Percentiles rank a stretch among this genome's conserved stretches.
Evolutionary conservation across 2,113 vertebrate species (phyloP).

Genomic region (Nothocercus nigrocapillus): DNA sequence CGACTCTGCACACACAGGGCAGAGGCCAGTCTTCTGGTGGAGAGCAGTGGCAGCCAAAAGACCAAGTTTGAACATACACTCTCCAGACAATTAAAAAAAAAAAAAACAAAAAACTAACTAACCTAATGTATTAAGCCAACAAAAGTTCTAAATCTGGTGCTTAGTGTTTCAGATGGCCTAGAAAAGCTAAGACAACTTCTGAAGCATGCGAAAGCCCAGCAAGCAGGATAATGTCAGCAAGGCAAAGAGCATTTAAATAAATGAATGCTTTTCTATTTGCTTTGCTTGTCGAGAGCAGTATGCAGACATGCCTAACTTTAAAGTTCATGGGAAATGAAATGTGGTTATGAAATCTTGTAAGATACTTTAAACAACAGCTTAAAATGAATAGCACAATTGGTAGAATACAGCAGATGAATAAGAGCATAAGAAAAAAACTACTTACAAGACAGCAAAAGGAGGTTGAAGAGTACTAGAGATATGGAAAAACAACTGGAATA

Average conservation of each 20-base stretch:
- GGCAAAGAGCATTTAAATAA: background rate
- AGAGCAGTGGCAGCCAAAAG: background rate
- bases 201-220: background rate
- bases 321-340: background rate
- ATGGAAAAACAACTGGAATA: background rate
- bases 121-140: background rate
- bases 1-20: background rate
- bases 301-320: background rate
- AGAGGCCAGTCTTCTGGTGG: background rate
- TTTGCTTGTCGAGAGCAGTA: background rate
- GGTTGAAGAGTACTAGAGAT: background rate
- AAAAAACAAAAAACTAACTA: background rate
- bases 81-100: background rate
- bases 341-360: background rate
- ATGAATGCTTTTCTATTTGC: background rate
- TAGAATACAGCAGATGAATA: background rate
- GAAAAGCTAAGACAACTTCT: background rate
- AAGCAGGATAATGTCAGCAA: background rate
- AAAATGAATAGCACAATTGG: background rate
- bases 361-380: background rate
- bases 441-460: conserved; percentile 25
- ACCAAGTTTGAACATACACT: background rate
- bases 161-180: background rate
- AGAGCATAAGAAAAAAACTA: background rate
- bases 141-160: background rate